Evolutionary conservation across 2,888 invertebrate species (phyloP), one percentile per base, ranked within the genome.

Genomic region (Hydrotaea diabolus): DNA sequence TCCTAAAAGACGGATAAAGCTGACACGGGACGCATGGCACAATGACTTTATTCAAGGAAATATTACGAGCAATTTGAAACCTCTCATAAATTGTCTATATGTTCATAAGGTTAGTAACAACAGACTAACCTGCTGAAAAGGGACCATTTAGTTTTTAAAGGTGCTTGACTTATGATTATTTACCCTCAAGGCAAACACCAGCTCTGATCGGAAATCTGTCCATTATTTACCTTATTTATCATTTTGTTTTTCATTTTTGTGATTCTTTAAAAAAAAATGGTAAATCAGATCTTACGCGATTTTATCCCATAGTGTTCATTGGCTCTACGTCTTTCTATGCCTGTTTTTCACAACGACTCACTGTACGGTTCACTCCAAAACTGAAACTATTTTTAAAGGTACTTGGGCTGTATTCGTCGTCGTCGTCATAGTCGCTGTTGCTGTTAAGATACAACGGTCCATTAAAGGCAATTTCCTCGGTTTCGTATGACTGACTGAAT

Each of bases 381-480:
- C 9, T 21, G 31, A 72, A 53, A 62, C 62, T 36, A 62, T 43
- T 55, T 55, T 23, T 55, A 46, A 69, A 23, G 46, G 69, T 46
- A 69, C 69, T 69, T 69, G 69, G 23, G 69, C 69, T 46, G 43
- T 15, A 13, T 17, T 43, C 15, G 43, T 43, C 5, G 43, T 75
- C 62, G 31, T 66, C 76, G 64, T 75, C 62, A 21, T 66, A 76
- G 64, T 73, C 71, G 62, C 64, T 77, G 59, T 69, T 57, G 31
- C 57, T 43, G 5, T 46, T 69, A 3, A 17, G 36, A 69, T 74
- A 74, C 79, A 80, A 74, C 79, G 85, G 82, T 82, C 82, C 85
- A 85, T 85, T 85, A 82, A 79, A 85, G 84, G 84, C 81, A 85
- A 85, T 85, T 85, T 82, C 82, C 82, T 85, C 85, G 69, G 69